Evolutionary conservation across 2,888 invertebrate genomes (phyloP).

Genomic region (Lamproptera curius): DNA sequence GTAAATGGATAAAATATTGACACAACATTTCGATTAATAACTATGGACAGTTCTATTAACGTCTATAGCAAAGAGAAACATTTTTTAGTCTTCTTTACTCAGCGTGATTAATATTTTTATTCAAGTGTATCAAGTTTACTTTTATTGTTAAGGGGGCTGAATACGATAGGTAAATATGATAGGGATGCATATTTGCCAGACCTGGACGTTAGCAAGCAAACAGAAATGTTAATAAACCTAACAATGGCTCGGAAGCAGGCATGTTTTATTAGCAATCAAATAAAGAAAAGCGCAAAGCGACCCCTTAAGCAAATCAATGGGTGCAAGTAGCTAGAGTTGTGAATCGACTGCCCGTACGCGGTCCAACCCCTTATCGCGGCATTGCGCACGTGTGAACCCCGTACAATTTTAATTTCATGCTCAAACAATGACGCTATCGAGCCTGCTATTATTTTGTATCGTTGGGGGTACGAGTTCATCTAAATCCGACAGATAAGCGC

Average conservation of each 20-base stretch:
- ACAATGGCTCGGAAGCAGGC: constrained; percentile 42
- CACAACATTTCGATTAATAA: too few species aligned
- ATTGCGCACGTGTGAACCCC: constrained; percentile 75
- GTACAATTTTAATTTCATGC: constrained; percentile 79
- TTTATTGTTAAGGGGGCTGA: too few species aligned
- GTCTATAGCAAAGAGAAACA: too few species aligned
- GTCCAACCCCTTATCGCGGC: constrained; percentile 69
- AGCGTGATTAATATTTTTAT: too few species aligned
- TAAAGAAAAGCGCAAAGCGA: constrained; percentile 71
- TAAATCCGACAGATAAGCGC: constrained; percentile 73
- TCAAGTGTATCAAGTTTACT: too few species aligned
- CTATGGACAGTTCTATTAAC: too few species aligned
- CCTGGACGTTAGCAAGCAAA: constrained; percentile 38
- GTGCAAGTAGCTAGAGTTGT: constrained; percentile 54
- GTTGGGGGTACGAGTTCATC: constrained; percentile 73
- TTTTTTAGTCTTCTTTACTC: too few species aligned
- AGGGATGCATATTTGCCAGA: too few species aligned
- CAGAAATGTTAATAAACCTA: constrained; percentile 38
- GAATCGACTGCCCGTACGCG: constrained; percentile 58
- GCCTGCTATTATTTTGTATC: constrained; percentile 74
- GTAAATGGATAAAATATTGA: too few species aligned
- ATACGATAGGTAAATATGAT: too few species aligned
- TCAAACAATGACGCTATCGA: constrained; percentile 77
- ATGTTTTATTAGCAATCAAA: constrained; percentile 48
- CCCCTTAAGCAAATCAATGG: constrained; percentile 65